Conservation (phyloP, 92 coral and sea anemone genomes). For the Parazoanthus atlanticus region DNA sequence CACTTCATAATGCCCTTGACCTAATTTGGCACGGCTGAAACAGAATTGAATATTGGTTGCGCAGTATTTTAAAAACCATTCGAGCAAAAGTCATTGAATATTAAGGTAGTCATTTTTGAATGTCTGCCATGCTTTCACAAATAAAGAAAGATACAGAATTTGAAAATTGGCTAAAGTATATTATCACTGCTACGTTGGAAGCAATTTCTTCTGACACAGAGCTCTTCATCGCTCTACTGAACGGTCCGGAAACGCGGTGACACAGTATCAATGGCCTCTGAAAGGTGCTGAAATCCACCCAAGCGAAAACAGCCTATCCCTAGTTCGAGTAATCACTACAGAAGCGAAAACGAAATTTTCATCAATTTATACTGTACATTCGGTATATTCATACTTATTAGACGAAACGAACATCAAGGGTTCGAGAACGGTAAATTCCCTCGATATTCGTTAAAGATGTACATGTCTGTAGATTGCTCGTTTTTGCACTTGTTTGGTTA, state of each 20-base stretch:
- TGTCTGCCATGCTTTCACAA: background rate
- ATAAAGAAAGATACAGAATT: background rate
- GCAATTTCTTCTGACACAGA: background rate
- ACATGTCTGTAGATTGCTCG: background rate
- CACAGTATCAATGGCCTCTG: background rate
- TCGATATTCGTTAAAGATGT: background rate
- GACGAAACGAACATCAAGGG: background rate
- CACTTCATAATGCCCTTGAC: background rate
- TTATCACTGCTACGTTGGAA: background rate
- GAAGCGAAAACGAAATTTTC: background rate
- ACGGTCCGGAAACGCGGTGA: background rate
- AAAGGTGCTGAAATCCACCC: background rate
- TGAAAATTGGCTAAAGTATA: background rate
- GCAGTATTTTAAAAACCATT: background rate
- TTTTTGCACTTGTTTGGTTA: background rate
- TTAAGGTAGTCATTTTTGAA: background rate
- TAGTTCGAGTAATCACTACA: too few species aligned
- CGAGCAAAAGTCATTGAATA: background rate
- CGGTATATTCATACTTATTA: background rate
- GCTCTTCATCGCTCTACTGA: background rate
- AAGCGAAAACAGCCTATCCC: too few species aligned
- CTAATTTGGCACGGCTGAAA: background rate
- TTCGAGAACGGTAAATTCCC: background rate
- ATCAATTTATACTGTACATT: too few species aligned
- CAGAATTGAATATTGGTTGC: background rate